These are phyloP conservation scores for Ericerus pela DNA, from an alignment of 1,140 invertebrate species.

Conservation along the genomic window DNA sequence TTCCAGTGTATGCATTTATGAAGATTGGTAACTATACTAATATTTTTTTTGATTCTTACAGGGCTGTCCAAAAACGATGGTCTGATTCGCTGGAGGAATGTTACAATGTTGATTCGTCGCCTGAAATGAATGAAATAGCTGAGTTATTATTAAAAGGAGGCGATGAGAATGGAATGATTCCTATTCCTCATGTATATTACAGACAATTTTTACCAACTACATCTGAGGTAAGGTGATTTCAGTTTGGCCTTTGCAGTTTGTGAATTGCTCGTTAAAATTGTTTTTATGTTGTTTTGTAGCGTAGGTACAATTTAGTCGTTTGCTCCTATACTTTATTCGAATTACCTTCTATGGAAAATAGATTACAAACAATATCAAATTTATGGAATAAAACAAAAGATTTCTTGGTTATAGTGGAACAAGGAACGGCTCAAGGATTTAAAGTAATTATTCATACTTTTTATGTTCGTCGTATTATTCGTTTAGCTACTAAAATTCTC, in stretches of 20 bases:
- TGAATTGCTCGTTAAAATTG: conserved; percentile 9
- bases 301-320: conserved; percentile 62
- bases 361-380: conserved; percentile 54
- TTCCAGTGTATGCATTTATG: background rate
- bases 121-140: conserved; percentile 63
- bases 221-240: conserved; percentile 33
- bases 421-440: conserved; percentile 66
- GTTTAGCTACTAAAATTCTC: conserved; percentile 10
- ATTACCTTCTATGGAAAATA: conserved; percentile 43
- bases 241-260: background rate
- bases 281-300: conserved; percentile 34
- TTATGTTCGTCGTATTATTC: conserved; percentile 9
- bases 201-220: conserved; percentile 65
- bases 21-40: background rate
- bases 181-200: conserved; percentile 48
- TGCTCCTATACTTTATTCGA: conserved; percentile 70
- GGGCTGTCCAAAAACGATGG: conserved; percentile 61
- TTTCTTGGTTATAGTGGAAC: conserved; percentile 70
- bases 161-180: conserved; percentile 38
- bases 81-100: conserved; percentile 54
- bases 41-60: conserved; percentile 27
- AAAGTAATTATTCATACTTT: conserved; percentile 32
- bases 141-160: conserved; percentile 50
- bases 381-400: conserved; percentile 74
- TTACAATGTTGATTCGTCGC: conserved; percentile 63